These are phyloP conservation scores for Drosophila eohydei DNA, from an alignment of 2,888 invertebrate species.

Conservation along the genomic window DNA sequence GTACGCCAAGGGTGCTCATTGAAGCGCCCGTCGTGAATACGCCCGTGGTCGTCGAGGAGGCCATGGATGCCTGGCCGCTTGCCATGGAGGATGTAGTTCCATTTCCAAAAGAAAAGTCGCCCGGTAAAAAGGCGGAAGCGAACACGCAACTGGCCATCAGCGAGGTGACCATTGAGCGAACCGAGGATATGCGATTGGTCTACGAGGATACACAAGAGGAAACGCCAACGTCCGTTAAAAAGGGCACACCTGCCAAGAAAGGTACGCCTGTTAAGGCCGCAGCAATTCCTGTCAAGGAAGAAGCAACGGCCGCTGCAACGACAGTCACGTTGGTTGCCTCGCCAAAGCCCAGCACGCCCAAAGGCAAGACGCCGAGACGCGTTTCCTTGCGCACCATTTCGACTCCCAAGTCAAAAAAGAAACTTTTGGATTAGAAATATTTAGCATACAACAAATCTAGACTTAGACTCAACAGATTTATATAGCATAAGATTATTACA, in stretches of 20 bases:
- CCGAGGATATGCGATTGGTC: slow-evolving; percentile 87
- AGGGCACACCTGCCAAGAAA: neutral
- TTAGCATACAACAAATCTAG: slow-evolving; percentile 39
- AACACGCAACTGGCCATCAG: slow-evolving; percentile 23
- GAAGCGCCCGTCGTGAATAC: slow-evolving; percentile 55
- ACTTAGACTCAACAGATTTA: slow-evolving; percentile 38
- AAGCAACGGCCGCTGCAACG: neutral
- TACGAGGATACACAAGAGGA: slow-evolving; percentile 86
- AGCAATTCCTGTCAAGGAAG: neutral
- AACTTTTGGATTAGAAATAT: slow-evolving; percentile 71
- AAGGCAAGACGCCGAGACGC: slow-evolving; percentile 87
- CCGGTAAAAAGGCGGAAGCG: slow-evolving; percentile 9
- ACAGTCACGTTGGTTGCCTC: slow-evolving; percentile 37
- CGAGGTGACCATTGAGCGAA: slow-evolving; percentile 73
- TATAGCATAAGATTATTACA: slow-evolving; percentile 1
- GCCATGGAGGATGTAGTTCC: slow-evolving; percentile 47
- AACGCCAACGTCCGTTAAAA: slow-evolving; percentile 10
- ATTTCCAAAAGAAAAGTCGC: slow-evolving; percentile 23
- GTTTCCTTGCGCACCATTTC: slow-evolving; percentile 91
- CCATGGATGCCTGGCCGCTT: slow-evolving; percentile 82
- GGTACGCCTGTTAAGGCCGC: neutral
- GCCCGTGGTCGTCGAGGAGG: slow-evolving; percentile 77
- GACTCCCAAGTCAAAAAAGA: slow-evolving; percentile 90
- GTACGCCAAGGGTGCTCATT: slow-evolving; percentile 79
- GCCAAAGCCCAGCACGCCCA: slow-evolving; percentile 67